A percentile compares a stretch with the other conserved stretches of the same genome.
Conservation (phyloP, 2,113 vertebrate genomes). For the Taxidea taxus region DNA sequence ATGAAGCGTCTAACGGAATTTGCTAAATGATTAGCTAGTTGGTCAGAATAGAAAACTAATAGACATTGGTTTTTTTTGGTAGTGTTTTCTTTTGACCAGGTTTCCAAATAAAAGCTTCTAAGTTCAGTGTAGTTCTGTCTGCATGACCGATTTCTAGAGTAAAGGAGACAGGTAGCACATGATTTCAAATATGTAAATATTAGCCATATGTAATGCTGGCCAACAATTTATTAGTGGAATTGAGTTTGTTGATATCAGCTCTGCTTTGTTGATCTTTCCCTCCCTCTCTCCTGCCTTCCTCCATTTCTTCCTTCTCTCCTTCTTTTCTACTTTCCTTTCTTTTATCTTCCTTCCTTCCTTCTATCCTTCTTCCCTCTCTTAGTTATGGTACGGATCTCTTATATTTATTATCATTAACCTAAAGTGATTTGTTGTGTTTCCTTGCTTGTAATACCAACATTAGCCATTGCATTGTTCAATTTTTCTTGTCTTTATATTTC, state of each 20-base stretch:
- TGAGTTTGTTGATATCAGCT: background rate
- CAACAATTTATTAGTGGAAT: background rate
- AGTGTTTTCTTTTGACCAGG: constrained; percentile 11
- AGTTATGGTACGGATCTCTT: background rate
- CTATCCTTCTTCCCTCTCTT: background rate
- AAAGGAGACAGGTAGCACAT: background rate
- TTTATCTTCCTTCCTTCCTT: background rate
- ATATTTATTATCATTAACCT: background rate
- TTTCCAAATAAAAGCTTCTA: constrained; percentile 39
- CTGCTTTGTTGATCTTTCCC: background rate
- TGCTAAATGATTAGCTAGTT: background rate
- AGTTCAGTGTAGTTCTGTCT: background rate
- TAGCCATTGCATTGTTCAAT: background rate
- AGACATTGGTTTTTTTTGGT: background rate
- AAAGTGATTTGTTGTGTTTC: constrained; percentile 24
- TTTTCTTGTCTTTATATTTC: constrained; percentile 49
- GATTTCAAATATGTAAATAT: constrained; percentile 7
- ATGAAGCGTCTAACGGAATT: background rate
- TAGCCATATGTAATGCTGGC: background rate
- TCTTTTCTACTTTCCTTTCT: background rate
- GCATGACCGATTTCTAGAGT: background rate
- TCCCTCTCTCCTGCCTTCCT: background rate
- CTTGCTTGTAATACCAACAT: background rate
- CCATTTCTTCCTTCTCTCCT: too few species aligned
- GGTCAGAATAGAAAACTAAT: constrained; percentile 6